These are phyloP conservation scores for Pyrgus malvae DNA, from an alignment of 2,888 invertebrate species.

Conservation along the genomic window DNA sequence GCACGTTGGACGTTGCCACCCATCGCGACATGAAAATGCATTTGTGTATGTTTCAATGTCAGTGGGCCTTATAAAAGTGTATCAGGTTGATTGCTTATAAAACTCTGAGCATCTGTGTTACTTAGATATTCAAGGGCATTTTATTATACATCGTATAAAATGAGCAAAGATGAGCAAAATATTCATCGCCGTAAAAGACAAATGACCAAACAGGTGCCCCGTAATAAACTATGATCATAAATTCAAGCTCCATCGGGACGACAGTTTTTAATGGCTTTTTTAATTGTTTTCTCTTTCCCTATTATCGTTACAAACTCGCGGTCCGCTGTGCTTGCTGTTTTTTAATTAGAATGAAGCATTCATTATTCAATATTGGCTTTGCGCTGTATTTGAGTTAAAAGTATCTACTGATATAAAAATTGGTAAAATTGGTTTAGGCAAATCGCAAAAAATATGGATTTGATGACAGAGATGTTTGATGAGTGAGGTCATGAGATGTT, in stretches of 20 bases:
- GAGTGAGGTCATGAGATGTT: too few species aligned
- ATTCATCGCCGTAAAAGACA: slow-evolving; percentile 16
- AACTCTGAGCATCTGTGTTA: too few species aligned
- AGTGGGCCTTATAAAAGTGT: too few species aligned
- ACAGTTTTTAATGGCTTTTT: slow-evolving; percentile 26
- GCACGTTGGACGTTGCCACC: too few species aligned
- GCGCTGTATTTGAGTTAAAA: not conserved
- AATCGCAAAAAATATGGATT: too few species aligned
- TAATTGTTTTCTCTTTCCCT: slow-evolving; percentile 22
- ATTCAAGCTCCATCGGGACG: slow-evolving; percentile 18
- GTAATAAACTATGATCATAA: slow-evolving; percentile 25
- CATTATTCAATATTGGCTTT: not conserved
- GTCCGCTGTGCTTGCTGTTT: not conserved
- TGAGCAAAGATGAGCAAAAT: slow-evolving; percentile 2
- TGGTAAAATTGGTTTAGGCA: too few species aligned
- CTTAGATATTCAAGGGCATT: too few species aligned
- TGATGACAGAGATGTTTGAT: too few species aligned
- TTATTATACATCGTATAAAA: too few species aligned
- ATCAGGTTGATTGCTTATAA: too few species aligned
- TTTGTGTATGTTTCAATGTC: too few species aligned
- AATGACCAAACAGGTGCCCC: slow-evolving; percentile 21
- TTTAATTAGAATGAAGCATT: not conserved
- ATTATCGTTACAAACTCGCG: slow-evolving; percentile 9
- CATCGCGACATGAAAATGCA: too few species aligned
- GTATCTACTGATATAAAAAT: not conserved